Conservation (phyloP, 1,140 invertebrate genomes). For the Aphis craccivora region DNA sequence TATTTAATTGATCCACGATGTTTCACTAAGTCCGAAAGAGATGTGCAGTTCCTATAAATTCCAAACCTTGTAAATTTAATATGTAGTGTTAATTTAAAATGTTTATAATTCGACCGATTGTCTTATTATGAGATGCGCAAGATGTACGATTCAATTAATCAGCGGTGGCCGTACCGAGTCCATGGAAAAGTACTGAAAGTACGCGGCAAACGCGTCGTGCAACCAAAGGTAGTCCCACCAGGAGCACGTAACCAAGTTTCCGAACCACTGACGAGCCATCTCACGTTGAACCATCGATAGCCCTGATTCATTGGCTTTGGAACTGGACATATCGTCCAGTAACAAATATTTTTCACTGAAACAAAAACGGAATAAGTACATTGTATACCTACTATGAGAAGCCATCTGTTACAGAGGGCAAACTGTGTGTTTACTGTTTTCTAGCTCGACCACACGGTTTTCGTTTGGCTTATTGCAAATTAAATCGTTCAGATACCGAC, state of each 20-base stretch:
- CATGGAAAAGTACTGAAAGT: conserved; percentile 64
- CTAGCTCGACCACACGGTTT: neutral
- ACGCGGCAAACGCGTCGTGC: conserved; percentile 78
- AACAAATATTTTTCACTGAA: conserved; percentile 38
- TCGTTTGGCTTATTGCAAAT: no score
- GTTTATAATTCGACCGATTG: neutral
- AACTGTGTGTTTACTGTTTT: accelerated
- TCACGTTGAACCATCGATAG: conserved; percentile 81
- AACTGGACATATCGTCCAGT: neutral
- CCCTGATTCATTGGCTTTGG: conserved; percentile 69
- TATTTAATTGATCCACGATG: no score
- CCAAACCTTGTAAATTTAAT: no score
- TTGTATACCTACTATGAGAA: neutral
- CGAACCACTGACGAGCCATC: conserved; percentile 82
- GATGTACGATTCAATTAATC: neutral
- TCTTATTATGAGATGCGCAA: neutral
- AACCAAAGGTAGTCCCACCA: conserved; percentile 84
- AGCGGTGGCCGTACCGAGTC: neutral
- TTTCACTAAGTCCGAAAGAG: no score
- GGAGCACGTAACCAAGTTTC: conserved; percentile 79
- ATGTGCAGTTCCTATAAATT: no score
- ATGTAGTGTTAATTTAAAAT: no score
- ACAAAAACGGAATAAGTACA: neutral
- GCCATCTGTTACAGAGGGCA: neutral
- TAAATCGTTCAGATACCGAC: no score